phyloP scores from a whole-genome alignment of 2,113 vertebrate genomes.

The Spea multiplicata region DNA sequence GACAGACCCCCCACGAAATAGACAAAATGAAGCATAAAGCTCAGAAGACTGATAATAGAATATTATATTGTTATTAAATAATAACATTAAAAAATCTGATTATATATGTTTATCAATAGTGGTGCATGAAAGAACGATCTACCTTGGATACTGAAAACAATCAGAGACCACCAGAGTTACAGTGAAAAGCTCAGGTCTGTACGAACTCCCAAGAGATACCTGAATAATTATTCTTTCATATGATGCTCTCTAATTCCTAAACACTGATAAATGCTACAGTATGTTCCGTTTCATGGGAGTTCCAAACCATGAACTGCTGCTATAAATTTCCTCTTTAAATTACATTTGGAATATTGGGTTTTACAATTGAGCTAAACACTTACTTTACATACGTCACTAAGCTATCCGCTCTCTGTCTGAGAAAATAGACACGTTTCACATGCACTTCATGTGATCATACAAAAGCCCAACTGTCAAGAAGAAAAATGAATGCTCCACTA shows the following conservation, averaged over 20 bases:
- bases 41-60: too few species aligned
- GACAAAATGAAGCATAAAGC: too few species aligned
- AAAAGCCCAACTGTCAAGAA: conserved; percentile 15
- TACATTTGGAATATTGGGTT: conserved; percentile 17
- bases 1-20: too few species aligned
- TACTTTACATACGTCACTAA: conserved; percentile 12
- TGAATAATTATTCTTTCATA: too few species aligned
- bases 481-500: conserved; percentile 13
- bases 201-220: background rate
- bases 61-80: too few species aligned
- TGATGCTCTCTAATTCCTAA: background rate
- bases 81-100: too few species aligned
- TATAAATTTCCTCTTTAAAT: conserved; percentile 18
- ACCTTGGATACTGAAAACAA: background rate
- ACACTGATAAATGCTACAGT: conserved; percentile 3
- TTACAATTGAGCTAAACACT: conserved; percentile 8
- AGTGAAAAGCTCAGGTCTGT: background rate
- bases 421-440: conserved; percentile 16
- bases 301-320: conserved; percentile 15
- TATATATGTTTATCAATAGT: too few species aligned
- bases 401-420: conserved; percentile 21
- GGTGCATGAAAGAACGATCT: background rate
- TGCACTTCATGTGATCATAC: conserved; percentile 16
- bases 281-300: conserved; percentile 1
- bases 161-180: conserved; percentile 10